Conservation (phyloP, 1,140 invertebrate species). For the Cyphomyrmex costatus region DNA sequence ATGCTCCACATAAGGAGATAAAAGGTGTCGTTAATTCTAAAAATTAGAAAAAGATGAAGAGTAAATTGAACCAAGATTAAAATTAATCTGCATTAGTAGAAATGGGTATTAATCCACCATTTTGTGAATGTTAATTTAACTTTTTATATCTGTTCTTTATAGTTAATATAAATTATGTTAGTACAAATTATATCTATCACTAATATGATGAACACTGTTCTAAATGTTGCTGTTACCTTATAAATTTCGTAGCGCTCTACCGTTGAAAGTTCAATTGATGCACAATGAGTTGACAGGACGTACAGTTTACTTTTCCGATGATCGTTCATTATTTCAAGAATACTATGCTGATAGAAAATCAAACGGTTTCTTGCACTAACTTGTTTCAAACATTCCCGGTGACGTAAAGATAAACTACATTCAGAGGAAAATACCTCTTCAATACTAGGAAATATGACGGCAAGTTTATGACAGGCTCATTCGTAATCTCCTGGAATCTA, state of each 20-base stretch:
- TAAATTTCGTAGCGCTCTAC: neutral
- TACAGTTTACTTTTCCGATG: neutral
- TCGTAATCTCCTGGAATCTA: slow-evolving; percentile 35
- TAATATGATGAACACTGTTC: neutral
- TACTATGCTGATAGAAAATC: neutral
- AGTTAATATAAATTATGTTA: no score
- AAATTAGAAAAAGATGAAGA: no score
- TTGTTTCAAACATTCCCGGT: neutral
- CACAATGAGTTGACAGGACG: neutral
- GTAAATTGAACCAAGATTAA: no score
- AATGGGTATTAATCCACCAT: no score
- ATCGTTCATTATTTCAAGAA: neutral
- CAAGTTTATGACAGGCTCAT: neutral
- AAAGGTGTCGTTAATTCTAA: no score
- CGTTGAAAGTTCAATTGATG: neutral
- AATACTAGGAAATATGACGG: slow-evolving; percentile 41
- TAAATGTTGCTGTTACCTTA: neutral
- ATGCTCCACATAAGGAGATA: no score
- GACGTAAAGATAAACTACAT: slow-evolving; percentile 32
- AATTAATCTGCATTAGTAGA: no score
- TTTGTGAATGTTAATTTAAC: no score
- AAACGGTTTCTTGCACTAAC: neutral
- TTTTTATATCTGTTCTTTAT: no score
- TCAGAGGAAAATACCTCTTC: slow-evolving; percentile 19
- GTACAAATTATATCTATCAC: no score